phyloP scores from a whole-genome alignment of 2,888 invertebrate genomes.

The Parnassius apollo region DNA sequence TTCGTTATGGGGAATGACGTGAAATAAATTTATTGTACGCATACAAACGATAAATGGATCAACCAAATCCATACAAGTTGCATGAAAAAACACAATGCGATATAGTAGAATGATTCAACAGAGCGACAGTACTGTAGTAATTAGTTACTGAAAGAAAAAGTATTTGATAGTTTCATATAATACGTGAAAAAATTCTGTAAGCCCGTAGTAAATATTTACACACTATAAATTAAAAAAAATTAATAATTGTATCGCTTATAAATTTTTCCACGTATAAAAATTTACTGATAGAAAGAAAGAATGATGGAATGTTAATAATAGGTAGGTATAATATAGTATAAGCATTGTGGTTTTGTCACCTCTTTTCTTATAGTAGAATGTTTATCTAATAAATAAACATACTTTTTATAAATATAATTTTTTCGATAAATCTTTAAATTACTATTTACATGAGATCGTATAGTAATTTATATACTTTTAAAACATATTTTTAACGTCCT shows the following conservation, averaged over 20 bases:
- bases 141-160: conserved; percentile 35
- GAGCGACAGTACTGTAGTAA: conserved; percentile 17
- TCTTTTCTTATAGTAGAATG: too few relatives aligned
- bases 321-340: too few relatives aligned
- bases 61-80: conserved; percentile 58
- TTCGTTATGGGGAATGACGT: conserved; percentile 38
- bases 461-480: too few relatives aligned
- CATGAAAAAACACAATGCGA: conserved; percentile 53
- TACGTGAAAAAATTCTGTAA: background rate
- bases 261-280: background rate
- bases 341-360: too few relatives aligned
- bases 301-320: background rate
- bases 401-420: too few relatives aligned
- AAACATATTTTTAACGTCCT: too few relatives aligned
- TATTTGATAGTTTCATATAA: conserved; percentile 8
- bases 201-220: background rate
- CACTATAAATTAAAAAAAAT: background rate
- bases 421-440: too few relatives aligned
- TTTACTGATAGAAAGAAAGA: background rate
- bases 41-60: conserved; percentile 69
- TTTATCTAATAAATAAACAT: too few relatives aligned
- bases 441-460: too few relatives aligned
- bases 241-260: background rate
- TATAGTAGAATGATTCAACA: conserved; percentile 45
- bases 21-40: conserved; percentile 30